A percentile compares a stretch with the other conserved stretches of the same genome.
Conservation (phyloP, 92 coral and sea anemone species). For the Metridium senile region DNA sequence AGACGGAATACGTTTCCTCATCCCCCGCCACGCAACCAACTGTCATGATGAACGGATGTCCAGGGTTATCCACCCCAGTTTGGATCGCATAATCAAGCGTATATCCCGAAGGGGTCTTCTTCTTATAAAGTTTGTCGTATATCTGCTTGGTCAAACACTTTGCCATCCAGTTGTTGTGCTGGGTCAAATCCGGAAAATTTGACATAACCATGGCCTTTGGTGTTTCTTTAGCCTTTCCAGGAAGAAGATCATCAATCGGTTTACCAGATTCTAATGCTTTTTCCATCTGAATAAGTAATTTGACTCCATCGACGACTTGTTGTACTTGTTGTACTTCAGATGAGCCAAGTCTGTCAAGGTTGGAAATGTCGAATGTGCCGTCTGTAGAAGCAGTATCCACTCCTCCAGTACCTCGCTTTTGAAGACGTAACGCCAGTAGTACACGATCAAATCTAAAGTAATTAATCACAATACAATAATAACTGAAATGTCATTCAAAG, state of each 20-base stretch:
- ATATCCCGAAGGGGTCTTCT: constrained; percentile 71
- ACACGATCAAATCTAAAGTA: constrained; percentile 41
- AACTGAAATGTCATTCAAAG: too few species aligned
- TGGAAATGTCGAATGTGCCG: constrained; percentile 85
- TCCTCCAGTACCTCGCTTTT: constrained; percentile 95
- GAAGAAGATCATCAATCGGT: constrained; percentile 33
- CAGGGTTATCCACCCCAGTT: constrained; percentile 94
- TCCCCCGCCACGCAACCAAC: constrained; percentile 88
- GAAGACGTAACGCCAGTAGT: constrained; percentile 67
- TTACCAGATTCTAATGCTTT: constrained; percentile 69
- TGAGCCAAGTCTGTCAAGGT: constrained; percentile 81
- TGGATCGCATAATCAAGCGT: constrained; percentile 84
- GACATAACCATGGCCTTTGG: constrained; percentile 13
- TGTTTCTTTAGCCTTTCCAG: constrained; percentile 7
- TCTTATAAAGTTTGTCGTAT: constrained; percentile 51
- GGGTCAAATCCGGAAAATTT: constrained; percentile 76
- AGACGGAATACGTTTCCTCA: constrained; percentile 43
- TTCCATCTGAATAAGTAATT: constrained; percentile 72
- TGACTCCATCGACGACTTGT: constrained; percentile 83
- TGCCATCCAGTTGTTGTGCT: constrained; percentile 94
- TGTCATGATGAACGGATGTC: constrained; percentile 89
- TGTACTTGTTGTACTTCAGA: constrained; percentile 94
- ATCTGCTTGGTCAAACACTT: constrained; percentile 72
- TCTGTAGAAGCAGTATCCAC: constrained; percentile 88
- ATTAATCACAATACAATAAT: too few species aligned